Base-by-base conservation (phyloP, 2,113 vertebrate genomes). In the Nanorana parkeri region DNA sequence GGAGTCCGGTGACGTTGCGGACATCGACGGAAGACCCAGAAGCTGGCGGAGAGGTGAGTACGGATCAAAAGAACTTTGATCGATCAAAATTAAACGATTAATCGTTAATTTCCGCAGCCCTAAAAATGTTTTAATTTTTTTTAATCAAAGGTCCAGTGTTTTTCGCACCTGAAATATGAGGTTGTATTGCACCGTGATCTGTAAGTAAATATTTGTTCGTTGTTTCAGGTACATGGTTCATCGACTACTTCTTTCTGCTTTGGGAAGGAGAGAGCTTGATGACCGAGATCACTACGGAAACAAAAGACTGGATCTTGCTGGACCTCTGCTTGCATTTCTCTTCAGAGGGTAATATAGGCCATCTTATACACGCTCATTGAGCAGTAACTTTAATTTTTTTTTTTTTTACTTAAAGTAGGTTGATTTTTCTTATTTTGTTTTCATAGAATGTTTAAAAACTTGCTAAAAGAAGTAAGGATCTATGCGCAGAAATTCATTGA, bases 281-380 rank as follows among this genome's bases (percentile, higher is more conserved):
- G 98, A 99, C 95, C 92, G 97, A 91, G 98, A 99, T 97, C 97
- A 99, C 87, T 99, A 99, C 54, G 98, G 98, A 86, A 99, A 99
- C 91, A 99, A 99, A 90, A 97, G 98, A 81, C 90, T 99, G 90
- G 98, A 99, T 91, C 95, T 99, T n/a, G 98, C 97, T 1, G 98
- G 98, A 19, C 98, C 98, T 0, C 88, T 99, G 0, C 85, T 99
- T 84, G 98, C 98, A 5, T 99, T 99, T 87, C 92, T 99, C 24
- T 99, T 99, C 87, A 92, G 98, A 90, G 98, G 98, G 98, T 99
- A 91, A 92, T 21, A 3, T 47, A 13, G 41, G 1, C 10, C 13
- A 47, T 47, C 41, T 47, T 15, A 10, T 10, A 47, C 13, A 47
- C 11, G 41, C 41, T 15, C 3, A 10, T 47, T 47, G 41, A 47